A percentile compares a stretch with the other conserved stretches of the same genome.
phyloP scores from a whole-genome alignment of 2,797 vertebrate species.

The Mus caroli region DNA sequence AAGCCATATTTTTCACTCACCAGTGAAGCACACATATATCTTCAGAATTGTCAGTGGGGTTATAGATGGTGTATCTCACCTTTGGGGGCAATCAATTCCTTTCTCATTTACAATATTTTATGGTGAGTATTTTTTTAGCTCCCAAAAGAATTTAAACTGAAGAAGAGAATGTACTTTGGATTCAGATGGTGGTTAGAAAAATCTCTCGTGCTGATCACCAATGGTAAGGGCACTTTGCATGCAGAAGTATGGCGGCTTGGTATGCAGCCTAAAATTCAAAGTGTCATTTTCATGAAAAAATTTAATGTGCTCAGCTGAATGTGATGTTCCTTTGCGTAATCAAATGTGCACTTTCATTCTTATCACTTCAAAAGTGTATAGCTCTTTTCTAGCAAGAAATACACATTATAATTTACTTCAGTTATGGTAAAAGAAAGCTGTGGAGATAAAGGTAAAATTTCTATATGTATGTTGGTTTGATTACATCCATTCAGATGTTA shows the following conservation, averaged over 20 bases:
- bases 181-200: slow-evolving; percentile 56
- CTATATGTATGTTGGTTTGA: slow-evolving; percentile 45
- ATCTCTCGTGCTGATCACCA: background rate
- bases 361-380: slow-evolving; percentile 16
- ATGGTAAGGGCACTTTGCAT: background rate
- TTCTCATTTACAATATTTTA: slow-evolving; percentile 76
- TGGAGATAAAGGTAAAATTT: slow-evolving; percentile 18
- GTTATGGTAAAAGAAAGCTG: slow-evolving; percentile 19
- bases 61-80: slow-evolving; percentile 70
- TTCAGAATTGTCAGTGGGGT: slow-evolving; percentile 69
- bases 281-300: slow-evolving; percentile 41
- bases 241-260: slow-evolving; percentile 1
- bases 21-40: slow-evolving; percentile 56
- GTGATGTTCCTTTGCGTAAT: slow-evolving; percentile 31
- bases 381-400: slow-evolving; percentile 13
- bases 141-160: slow-evolving; percentile 63
- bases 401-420: slow-evolving; percentile 31
- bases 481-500: slow-evolving; percentile 57
- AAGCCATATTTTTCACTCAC: slow-evolving; percentile 70
- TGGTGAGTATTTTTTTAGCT: slow-evolving; percentile 52
- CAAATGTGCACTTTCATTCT: slow-evolving; percentile 9
- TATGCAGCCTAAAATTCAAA: slow-evolving; percentile 22
- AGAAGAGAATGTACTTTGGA: slow-evolving; percentile 48
- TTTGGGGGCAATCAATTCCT: slow-evolving; percentile 68
- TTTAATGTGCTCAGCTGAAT: background rate